Evolutionary conservation across 2,797 vertebrate species (phyloP).

Genomic region (Gadopsis marmoratus): DNA sequence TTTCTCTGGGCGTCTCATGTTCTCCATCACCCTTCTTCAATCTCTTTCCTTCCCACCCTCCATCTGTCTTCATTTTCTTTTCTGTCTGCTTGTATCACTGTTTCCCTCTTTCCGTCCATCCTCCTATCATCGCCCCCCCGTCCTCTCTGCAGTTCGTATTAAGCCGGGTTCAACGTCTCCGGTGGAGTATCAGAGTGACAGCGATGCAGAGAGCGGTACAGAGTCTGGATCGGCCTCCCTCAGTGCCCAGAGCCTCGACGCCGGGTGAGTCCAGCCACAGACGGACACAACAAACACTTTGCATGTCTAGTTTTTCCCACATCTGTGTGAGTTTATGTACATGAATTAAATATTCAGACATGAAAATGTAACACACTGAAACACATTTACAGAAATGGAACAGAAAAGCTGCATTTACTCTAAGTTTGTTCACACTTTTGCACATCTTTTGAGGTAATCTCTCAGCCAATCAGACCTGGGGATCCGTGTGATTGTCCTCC

Average conservation of each 20-base stretch:
- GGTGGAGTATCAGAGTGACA: constrained; percentile 93
- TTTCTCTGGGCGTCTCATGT: background rate
- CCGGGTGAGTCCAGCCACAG: constrained; percentile 70
- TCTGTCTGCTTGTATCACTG: background rate
- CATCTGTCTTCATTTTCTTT: background rate
- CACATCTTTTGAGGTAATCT: background rate
- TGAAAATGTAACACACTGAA: no score
- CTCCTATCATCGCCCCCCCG: background rate
- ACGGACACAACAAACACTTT: background rate
- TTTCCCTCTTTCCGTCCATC: background rate
- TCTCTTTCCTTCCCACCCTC: constrained; percentile 5
- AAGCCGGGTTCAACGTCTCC: constrained; percentile 92
- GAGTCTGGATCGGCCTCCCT: constrained; percentile 90
- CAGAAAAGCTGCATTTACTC: background rate
- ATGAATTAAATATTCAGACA: background rate
- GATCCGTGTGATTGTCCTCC: background rate
- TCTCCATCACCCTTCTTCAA: background rate
- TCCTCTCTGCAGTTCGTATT: constrained; percentile 86
- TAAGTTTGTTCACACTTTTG: background rate
- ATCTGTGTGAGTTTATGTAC: background rate
- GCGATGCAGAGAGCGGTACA: constrained; percentile 89
- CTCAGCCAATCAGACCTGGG: background rate
- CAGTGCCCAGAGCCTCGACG: constrained; percentile 80
- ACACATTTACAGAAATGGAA: background rate
- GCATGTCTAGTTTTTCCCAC: no score